Evolutionary conservation across 1,140 invertebrate genomes (phyloP).

Genomic region (Dryas iulia): DNA sequence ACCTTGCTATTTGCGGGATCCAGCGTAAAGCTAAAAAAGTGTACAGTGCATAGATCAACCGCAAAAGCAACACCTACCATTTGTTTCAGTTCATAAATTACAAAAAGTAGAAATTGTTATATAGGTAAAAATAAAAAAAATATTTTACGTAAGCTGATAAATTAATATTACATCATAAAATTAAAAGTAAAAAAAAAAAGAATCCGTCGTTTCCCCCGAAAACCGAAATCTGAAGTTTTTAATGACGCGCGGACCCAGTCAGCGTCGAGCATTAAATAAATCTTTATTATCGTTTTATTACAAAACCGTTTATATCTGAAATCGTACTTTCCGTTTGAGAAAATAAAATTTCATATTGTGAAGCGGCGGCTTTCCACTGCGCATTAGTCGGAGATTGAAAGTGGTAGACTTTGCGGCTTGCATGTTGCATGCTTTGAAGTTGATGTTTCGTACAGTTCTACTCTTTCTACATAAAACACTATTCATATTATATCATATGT

Average conservation of each 20-base stretch:
- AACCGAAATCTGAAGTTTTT: slow-evolving; percentile 21
- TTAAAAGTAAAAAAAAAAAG: slow-evolving; percentile 7
- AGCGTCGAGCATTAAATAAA: slow-evolving; percentile 32
- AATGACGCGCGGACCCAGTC: slow-evolving; percentile 35
- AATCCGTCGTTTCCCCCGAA: slow-evolving; percentile 5
- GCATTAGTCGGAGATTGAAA: slow-evolving; percentile 28
- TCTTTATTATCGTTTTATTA: neutral
- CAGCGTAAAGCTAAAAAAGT: no score
- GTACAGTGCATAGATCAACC: no score
- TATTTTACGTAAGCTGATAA: no score
- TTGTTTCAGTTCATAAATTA: no score
- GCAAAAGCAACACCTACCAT: no score
- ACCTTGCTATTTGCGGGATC: no score
- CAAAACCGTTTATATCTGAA: neutral
- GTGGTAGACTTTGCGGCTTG: slow-evolving; percentile 32
- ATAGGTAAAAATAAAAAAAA: no score
- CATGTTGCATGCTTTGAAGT: slow-evolving; percentile 36
- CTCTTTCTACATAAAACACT: slow-evolving; percentile 16
- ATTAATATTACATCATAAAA: neutral
- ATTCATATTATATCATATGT: slow-evolving; percentile 7
- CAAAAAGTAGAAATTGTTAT: neutral
- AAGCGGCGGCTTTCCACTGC: slow-evolving; percentile 15
- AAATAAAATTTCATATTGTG: slow-evolving; percentile 32
- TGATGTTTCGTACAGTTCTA: slow-evolving; percentile 30
- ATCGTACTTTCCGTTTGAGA: slow-evolving; percentile 32